Percentiles rank a stretch among this genome's conserved stretches.
Conservation (phyloP, 1,140 invertebrate genomes). For the Drosophila oshimai region DNA sequence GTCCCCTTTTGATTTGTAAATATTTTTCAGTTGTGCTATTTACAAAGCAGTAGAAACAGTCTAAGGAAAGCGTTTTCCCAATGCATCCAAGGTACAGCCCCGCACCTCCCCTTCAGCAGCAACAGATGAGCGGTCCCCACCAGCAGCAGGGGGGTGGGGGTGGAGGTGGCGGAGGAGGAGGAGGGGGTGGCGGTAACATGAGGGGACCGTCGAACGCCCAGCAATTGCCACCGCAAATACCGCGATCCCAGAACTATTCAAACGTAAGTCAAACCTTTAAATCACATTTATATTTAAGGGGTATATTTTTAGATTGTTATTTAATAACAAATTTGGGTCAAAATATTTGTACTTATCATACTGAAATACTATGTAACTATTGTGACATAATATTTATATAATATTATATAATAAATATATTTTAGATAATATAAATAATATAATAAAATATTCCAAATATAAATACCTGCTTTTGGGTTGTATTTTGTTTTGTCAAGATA, state of each 20-base stretch:
- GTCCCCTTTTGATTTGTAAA: constrained; percentile 5
- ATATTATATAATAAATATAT: too few relatives aligned
- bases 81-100: constrained; percentile 73
- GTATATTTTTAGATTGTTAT: constrained; percentile 15
- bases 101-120: constrained; percentile 47
- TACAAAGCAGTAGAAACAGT: not conserved
- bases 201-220: constrained; percentile 49
- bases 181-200: constrained; percentile 35
- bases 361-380: too few relatives aligned
- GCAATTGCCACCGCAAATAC: constrained; percentile 59
- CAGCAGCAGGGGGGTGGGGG: constrained; percentile 8
- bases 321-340: constrained; percentile 11
- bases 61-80: not conserved
- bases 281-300: constrained; percentile 13
- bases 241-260: constrained; percentile 61
- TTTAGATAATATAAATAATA: too few relatives aligned
- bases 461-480: too few relatives aligned
- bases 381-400: too few relatives aligned
- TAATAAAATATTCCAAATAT: too few relatives aligned
- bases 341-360: not conserved
- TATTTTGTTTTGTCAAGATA: too few relatives aligned
- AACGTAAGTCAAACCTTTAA: constrained; percentile 49
- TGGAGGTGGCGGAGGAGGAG: constrained; percentile 15
- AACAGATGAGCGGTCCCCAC: constrained; percentile 46
- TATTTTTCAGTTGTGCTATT: constrained; percentile 8